Evolutionary conservation across 2,113 vertebrate species (phyloP), one percentile per base, ranked within the genome.

Genomic region (Picathartes gymnocephalus): DNA sequence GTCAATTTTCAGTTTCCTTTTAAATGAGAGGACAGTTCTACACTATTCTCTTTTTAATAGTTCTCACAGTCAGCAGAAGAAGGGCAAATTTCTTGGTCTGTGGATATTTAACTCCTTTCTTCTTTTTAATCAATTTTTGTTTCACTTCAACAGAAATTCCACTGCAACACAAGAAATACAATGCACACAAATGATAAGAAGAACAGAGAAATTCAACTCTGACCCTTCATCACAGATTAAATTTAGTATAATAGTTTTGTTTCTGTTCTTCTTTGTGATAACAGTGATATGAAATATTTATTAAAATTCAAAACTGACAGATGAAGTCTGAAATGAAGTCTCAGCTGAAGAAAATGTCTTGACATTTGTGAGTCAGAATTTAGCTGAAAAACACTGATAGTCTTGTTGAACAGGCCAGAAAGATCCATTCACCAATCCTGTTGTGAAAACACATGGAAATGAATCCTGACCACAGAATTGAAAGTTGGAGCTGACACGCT

Each of bases 1-100:
- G 16, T 54, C 39, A 82, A 24, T 57, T 89, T 94, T 85, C 48
- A 54, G 22, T 86, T 95, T 64, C 20, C 25, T 83, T 86, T 95
- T 76, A 66, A 62, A 37, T 56, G 33, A 77, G 5, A 47, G 25
- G 25, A 72, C 16, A 50, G 9, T 72, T 76, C 30, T 83, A 10
- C 58, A 48, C 5, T 71, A 22, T 77, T 70, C 40, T 84, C 37
- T 58, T 94, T 92, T 93, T 87, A 94, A 58, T 61, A 92, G 6
- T 60, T 90, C 91, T 64, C 82, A 68, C 44, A 62, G 15, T 72
- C 60, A 79, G 24, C 50, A 92, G 30, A 23, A 40, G 19, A 93
- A 88, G 25, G 13, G 35, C 9, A 80, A 66, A 10, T 78, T 87
- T 44, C n/a, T 78, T 73, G 10, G 15, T 87, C 53, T 77, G 92